Evolutionary conservation across 2,797 vertebrate species (phyloP), one percentile per base, ranked within the genome.

Genomic region (Anguilla anguilla): DNA sequence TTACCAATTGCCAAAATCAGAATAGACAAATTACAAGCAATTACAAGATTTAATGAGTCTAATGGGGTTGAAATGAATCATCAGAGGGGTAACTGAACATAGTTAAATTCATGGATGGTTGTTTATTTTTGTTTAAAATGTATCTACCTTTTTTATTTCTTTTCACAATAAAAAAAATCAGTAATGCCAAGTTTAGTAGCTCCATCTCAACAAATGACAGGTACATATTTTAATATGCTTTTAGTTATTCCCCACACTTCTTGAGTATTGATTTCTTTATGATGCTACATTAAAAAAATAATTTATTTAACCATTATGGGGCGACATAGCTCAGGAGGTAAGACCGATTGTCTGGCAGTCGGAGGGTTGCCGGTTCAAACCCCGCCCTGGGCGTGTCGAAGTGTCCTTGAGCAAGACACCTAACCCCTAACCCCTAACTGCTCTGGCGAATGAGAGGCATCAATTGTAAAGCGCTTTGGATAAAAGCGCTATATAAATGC

Each of bases 21-120:
- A 96, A 95, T 94, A 95, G 95, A 95, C 93, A 95, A 95, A 95
- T 95, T 96, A 95, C 92, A 96, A 95, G 93, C 95, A 96, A 96
- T 96, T 95, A 95, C 88, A 86, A 92, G 93, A 94, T 93, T 93
- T 94, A 93, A 94, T 35, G 46, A 92, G 89, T 87, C 91, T 85
- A 31, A 91, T 93, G 90, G 89, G 83, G 74, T 85, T 72, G 46
- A 6, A 74, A 84, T 86, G 83, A 86, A 89, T 88, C 86, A 57
- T 87, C 0, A 92, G 79, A 92, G 92, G 91, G 91, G 55, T n/a
- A 39, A 92, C 86, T 74, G 83, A 92, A 87, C 88, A 90, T 88
- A 85, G 89, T 91, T 95, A 92, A 91, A 91, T 92, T 93, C 84
- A 86, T 92, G 89, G 88, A 2, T 0, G 90, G 91, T 88, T 89